These are phyloP conservation scores for Spilogale gracilis DNA, from an alignment of 2,113 vertebrate genomes.

Conservation along the genomic window DNA sequence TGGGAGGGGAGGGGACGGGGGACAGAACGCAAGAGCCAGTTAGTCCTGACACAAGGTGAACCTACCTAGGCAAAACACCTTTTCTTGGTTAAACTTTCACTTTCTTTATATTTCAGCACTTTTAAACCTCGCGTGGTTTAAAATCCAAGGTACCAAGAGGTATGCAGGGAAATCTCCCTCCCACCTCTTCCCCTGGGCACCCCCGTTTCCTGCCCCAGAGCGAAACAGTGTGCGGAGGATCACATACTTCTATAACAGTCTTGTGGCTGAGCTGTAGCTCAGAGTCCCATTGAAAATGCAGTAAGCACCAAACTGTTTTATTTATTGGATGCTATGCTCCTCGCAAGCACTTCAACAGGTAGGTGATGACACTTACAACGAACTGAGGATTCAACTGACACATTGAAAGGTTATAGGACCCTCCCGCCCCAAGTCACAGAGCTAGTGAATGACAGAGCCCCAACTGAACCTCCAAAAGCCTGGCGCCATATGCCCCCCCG, in stretches of 20 bases:
- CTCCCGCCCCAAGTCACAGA: not conserved
- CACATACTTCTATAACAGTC: too few species aligned
- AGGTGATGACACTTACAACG: not conserved
- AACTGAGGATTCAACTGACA: not conserved
- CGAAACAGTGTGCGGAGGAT: not conserved
- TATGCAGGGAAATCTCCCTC: not conserved
- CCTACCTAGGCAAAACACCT: not conserved
- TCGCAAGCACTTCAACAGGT: not conserved
- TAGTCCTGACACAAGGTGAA: not conserved
- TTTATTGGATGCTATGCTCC: not conserved
- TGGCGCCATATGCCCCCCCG: not conserved
- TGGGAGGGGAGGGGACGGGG: accelerated
- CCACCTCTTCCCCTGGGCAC: not conserved
- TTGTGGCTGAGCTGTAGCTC: not conserved
- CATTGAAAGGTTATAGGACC: not conserved
- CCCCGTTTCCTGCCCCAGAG: not conserved
- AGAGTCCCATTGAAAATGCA: not conserved
- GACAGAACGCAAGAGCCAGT: not conserved
- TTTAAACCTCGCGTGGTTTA: accelerated
- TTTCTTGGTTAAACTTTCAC: not conserved
- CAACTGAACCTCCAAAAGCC: not conserved
- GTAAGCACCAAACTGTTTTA: not conserved
- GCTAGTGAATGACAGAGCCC: not conserved
- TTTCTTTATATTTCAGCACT: not conserved
- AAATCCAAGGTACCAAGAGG: not conserved